These are phyloP conservation scores for Synergus japonicus DNA, from an alignment of 2,888 invertebrate genomes.

Conservation along the genomic window DNA sequence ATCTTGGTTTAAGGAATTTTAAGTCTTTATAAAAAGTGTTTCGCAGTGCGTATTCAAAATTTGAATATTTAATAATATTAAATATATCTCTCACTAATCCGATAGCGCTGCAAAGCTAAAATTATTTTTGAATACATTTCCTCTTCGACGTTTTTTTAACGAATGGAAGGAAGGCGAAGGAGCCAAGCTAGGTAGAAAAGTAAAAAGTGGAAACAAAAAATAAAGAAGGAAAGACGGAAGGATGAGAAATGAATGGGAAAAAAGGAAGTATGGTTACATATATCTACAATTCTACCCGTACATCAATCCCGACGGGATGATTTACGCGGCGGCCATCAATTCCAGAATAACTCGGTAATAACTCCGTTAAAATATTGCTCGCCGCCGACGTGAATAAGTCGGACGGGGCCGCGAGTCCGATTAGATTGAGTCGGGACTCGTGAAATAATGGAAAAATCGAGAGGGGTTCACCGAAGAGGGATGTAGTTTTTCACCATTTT, in stretches of 20 bases:
- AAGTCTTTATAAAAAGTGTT: no score
- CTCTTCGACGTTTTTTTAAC: conserved; percentile 37
- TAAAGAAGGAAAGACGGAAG: conserved; percentile 42
- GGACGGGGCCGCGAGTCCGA: conserved; percentile 26
- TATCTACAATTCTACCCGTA: conserved; percentile 55
- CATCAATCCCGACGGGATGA: conserved; percentile 71
- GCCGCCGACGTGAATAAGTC: conserved; percentile 35
- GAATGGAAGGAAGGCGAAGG: neutral
- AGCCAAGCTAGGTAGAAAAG: conserved; percentile 4
- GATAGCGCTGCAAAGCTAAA: neutral
- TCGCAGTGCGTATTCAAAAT: neutral
- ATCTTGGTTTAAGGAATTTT: no score
- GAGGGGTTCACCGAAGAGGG: neutral
- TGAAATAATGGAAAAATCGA: conserved; percentile 35
- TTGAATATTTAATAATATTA: neutral
- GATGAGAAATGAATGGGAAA: conserved; percentile 53
- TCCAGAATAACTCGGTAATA: conserved; percentile 73
- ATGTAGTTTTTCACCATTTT: conserved; percentile 9
- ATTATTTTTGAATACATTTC: neutral
- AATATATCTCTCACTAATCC: neutral
- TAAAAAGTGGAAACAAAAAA: neutral
- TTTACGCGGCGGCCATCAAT: conserved; percentile 72
- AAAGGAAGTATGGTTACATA: conserved; percentile 56
- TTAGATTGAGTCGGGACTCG: conserved; percentile 27
- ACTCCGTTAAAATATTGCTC: conserved; percentile 60